phyloP scores from a whole-genome alignment of 2,888 invertebrate species.

The Dimorphilus gyrociliatus region DNA sequence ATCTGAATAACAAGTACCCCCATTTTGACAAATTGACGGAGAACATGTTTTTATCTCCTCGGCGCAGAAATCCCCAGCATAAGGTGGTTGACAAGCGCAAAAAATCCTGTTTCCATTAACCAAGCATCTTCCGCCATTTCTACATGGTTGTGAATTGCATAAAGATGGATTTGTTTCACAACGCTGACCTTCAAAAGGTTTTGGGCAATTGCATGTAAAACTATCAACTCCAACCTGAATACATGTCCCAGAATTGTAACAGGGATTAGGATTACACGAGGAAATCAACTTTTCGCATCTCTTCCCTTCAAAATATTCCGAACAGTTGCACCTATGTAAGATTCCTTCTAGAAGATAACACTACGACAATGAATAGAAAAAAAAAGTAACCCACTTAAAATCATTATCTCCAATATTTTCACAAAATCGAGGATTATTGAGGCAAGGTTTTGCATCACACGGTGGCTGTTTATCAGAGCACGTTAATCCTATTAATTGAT shows the following conservation, averaged over 20 bases:
- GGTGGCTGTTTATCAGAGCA: too few relatives aligned
- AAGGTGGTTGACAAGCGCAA: constrained; percentile 12
- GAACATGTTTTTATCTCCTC: constrained; percentile 8
- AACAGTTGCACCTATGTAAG: too few relatives aligned
- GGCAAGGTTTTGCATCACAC: too few relatives aligned
- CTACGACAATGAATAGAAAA: too few relatives aligned
- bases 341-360: too few relatives aligned
- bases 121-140: constrained; percentile 11
- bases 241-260: constrained; percentile 6
- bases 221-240: constrained; percentile 2
- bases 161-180: constrained; percentile 7
- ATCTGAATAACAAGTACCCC: constrained; percentile 12
- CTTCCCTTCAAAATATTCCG: too few relatives aligned
- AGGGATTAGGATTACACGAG: constrained; percentile 5
- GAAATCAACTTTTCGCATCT: too few relatives aligned
- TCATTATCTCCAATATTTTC: too few relatives aligned
- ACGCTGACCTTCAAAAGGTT: not conserved
- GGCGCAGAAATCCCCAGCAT: constrained; percentile 11
- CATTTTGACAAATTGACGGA: constrained; percentile 9
- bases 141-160: constrained; percentile 12
- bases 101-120: constrained; percentile 7
- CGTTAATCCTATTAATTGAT: too few relatives aligned
- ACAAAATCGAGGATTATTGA: too few relatives aligned
- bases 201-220: constrained; percentile 4
- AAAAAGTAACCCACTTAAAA: too few relatives aligned